Conservation (phyloP, 2,113 vertebrate species). For the Leptobrachium ailaonicum region DNA sequence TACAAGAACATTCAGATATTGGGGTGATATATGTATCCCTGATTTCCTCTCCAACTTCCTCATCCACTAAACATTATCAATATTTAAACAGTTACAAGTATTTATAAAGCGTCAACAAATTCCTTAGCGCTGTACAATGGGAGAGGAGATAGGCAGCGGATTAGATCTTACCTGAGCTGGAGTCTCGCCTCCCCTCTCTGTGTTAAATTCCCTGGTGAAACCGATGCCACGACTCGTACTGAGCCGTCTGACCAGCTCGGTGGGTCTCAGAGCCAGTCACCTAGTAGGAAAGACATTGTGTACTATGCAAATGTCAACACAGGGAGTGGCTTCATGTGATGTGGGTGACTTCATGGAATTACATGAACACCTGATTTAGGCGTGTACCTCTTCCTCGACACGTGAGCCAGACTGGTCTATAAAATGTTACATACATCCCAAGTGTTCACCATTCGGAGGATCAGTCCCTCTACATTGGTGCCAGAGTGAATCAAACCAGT, state of each 20-base stretch:
- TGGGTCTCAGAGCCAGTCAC: not conserved
- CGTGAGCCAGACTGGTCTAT: too few species aligned
- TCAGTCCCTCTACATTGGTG: too few species aligned
- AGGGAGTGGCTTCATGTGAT: conserved; percentile 32
- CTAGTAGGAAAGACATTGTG: not conserved
- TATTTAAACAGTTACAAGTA: not conserved
- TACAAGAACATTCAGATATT: too few species aligned
- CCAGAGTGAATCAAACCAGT: too few species aligned
- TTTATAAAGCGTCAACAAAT: not conserved
- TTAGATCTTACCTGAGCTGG: conserved; percentile 17
- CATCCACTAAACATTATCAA: not conserved
- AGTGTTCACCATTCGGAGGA: too few species aligned
- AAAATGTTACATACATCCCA: too few species aligned
- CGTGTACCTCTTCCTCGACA: not conserved
- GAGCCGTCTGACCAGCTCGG: conserved; percentile 17
- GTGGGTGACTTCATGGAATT: conserved; percentile 1
- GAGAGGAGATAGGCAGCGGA: too few species aligned
- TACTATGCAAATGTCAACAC: not conserved
- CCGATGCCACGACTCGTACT: not conserved
- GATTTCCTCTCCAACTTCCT: too few species aligned
- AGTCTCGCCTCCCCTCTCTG: not conserved
- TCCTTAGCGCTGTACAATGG: too few species aligned
- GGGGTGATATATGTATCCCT: too few species aligned
- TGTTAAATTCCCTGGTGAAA: not conserved
- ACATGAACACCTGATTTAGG: conserved; percentile 23